These are phyloP conservation scores for Peromyscus leucopus DNA, from an alignment of 2,113 vertebrate species.

Conservation along the genomic window DNA sequence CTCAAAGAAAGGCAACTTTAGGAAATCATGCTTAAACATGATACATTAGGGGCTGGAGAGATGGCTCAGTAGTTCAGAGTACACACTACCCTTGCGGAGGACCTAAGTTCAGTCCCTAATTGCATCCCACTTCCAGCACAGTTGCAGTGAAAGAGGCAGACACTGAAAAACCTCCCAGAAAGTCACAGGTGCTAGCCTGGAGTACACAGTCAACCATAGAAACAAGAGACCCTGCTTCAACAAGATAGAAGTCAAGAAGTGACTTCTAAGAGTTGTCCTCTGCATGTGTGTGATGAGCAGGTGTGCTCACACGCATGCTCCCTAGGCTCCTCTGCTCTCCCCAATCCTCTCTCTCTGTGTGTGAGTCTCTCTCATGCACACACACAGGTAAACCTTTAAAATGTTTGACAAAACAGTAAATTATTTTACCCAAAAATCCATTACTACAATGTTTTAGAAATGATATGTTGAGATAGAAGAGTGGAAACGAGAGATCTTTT, in stretches of 20 bases:
- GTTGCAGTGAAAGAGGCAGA: background rate
- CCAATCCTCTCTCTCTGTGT: too few relatives aligned
- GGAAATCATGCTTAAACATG: background rate
- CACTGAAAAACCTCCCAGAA: background rate
- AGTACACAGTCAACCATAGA: background rate
- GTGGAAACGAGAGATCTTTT: background rate
- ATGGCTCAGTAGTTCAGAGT: background rate
- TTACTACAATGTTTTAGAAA: background rate
- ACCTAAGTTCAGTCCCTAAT: background rate
- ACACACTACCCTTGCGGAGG: background rate
- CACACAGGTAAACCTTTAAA: background rate
- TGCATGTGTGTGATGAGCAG: background rate
- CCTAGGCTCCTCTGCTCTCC: background rate
- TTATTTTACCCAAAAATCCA: background rate
- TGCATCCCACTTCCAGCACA: background rate
- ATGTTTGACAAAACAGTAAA: slow-evolving; percentile 1
- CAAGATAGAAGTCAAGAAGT: background rate
- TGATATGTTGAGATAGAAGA: background rate
- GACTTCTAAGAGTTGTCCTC: background rate
- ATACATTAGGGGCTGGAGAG: background rate
- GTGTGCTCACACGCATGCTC: background rate
- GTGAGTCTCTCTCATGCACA: background rate
- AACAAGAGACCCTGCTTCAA: background rate
- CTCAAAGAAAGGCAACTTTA: slow-evolving; percentile 1
- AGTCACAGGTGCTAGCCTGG: background rate